phyloP scores from a whole-genome alignment of 2,113 vertebrate species.

The Phainopepla nitens region DNA sequence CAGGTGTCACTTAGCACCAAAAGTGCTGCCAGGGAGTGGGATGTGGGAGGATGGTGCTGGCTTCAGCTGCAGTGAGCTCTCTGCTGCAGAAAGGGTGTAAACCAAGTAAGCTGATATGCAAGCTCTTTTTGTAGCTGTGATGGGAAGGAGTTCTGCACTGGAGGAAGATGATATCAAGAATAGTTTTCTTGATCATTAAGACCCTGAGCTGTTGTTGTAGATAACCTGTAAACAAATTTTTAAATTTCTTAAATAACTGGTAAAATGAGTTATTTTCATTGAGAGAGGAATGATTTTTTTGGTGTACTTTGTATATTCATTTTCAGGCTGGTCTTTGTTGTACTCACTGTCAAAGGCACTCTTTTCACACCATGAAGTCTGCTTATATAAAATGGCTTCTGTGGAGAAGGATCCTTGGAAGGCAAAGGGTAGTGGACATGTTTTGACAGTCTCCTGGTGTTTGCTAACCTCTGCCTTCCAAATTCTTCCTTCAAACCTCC shows the following conservation, averaged over 20 bases:
- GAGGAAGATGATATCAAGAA: background rate
- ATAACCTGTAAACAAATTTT: background rate
- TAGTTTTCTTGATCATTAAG: background rate
- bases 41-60: background rate
- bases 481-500: background rate
- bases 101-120: rapidly evolving
- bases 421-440: background rate
- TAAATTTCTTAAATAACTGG: background rate
- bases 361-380: background rate
- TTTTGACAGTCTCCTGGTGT: background rate
- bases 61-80: background rate
- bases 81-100: background rate
- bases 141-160: background rate
- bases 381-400: background rate
- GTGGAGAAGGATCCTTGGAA: background rate
- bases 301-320: background rate
- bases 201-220: background rate
- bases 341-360: background rate
- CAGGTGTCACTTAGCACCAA: background rate
- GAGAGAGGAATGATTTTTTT: background rate
- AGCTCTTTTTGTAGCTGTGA: background rate
- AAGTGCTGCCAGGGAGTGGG: background rate
- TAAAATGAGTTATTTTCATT: background rate
- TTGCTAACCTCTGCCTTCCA: background rate
- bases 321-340: background rate